Evolutionary conservation across 2,888 invertebrate genomes (phyloP).

Genomic region (Baccha elongata): DNA sequence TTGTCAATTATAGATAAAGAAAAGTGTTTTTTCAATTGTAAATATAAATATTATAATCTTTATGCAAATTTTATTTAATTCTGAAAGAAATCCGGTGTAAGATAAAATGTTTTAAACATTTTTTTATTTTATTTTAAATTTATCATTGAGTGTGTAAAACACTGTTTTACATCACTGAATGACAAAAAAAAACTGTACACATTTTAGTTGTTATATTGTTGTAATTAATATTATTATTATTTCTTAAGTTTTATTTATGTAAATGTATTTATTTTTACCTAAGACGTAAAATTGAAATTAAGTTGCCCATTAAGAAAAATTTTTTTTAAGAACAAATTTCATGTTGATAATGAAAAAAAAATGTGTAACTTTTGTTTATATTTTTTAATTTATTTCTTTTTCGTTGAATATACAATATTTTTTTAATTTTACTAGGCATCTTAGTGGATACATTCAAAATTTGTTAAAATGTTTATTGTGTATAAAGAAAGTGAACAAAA

Average conservation of each 20-base stretch:
- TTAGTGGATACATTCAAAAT: slow-evolving; percentile 66
- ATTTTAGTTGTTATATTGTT: slow-evolving; percentile 42
- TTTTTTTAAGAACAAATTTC: slow-evolving; percentile 49
- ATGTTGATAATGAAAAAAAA: slow-evolving; percentile 44
- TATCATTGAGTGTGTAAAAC: slow-evolving; percentile 17
- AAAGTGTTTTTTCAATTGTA: slow-evolving; percentile 43
- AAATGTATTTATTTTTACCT: slow-evolving; percentile 42
- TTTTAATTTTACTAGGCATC: slow-evolving; percentile 39
- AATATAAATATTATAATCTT: slow-evolving; percentile 56
- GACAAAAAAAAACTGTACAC: slow-evolving; percentile 36
- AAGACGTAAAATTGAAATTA: slow-evolving; percentile 53
- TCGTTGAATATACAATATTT: slow-evolving; percentile 54
- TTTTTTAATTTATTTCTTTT: slow-evolving; percentile 68
- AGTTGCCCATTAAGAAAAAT: slow-evolving; percentile 57
- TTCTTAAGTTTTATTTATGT: slow-evolving; percentile 62
- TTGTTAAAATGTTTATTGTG: slow-evolving; percentile 66
- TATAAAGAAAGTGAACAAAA: slow-evolving; percentile 34
- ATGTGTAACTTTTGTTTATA: slow-evolving; percentile 56
- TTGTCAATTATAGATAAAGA: slow-evolving; percentile 25
- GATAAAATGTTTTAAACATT: slow-evolving; percentile 70
- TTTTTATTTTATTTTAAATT: slow-evolving; percentile 32
- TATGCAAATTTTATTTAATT: slow-evolving; percentile 74
- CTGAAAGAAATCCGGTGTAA: slow-evolving; percentile 70
- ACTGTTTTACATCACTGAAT: slow-evolving; percentile 32
- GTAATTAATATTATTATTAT: slow-evolving; percentile 49